A percentile compares a stretch with the other conserved stretches of the same genome.
Evolutionary conservation across 2,888 invertebrate genomes (phyloP).

Genomic region (Kuschelorhynchus macadamiae): DNA sequence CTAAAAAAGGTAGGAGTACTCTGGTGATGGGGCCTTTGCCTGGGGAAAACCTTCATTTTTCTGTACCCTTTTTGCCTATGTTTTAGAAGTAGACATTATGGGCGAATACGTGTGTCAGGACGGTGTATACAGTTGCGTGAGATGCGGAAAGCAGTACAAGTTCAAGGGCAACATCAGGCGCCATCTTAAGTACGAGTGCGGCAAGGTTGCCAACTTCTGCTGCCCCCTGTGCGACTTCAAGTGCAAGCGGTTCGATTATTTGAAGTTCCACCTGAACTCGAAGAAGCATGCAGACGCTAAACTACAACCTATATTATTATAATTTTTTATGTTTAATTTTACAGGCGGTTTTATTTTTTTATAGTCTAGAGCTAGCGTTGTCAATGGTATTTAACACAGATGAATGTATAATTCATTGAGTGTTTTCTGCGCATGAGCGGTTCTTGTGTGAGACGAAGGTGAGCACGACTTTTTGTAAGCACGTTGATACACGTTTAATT

Average conservation of each 20-base stretch:
- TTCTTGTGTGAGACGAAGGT: no score
- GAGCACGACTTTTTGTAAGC: no score
- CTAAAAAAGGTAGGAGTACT: slow-evolving; percentile 25
- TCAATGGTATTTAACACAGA: no score
- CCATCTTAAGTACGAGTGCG: slow-evolving; percentile 81
- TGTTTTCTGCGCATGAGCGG: no score
- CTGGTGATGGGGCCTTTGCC: slow-evolving; percentile 35
- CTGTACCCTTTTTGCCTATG: slow-evolving; percentile 29
- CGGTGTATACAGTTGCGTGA: slow-evolving; percentile 56
- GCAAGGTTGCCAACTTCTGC: slow-evolving; percentile 76
- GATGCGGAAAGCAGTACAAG: slow-evolving; percentile 59
- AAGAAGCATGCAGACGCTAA: slow-evolving; percentile 56
- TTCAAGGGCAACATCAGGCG: slow-evolving; percentile 64
- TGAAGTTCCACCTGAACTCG: slow-evolving; percentile 64
- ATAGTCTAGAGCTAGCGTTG: no score
- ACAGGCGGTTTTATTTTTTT: no score
- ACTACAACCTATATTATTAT: slow-evolving; percentile 40
- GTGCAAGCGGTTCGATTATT: slow-evolving; percentile 76
- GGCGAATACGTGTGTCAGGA: slow-evolving; percentile 56
- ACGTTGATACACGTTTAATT: no score
- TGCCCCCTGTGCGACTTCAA: slow-evolving; percentile 77
- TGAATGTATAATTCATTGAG: no score
- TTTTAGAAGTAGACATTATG: slow-evolving; percentile 39
- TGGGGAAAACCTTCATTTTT: not conserved
- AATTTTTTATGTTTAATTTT: not conserved